phyloP scores from a whole-genome alignment of 2,888 invertebrate species.

The Clusia tigrina region DNA sequence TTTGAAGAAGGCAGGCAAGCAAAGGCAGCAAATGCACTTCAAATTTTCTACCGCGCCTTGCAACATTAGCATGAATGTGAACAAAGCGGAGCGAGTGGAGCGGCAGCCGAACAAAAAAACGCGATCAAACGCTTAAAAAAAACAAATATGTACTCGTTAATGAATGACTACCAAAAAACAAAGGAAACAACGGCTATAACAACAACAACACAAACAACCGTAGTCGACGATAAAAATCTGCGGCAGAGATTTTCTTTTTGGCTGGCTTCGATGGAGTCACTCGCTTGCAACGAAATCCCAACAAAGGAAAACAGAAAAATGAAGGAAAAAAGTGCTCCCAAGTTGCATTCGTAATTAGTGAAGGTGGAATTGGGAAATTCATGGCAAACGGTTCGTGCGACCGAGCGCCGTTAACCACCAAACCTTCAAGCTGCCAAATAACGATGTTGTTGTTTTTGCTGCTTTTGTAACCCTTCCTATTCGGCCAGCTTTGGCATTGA shows the following conservation, averaged over 20 bases:
- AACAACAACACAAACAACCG: too few relatives aligned
- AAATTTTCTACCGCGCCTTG: not conserved
- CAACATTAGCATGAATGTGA: constrained; percentile 5
- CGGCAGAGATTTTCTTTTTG: not conserved
- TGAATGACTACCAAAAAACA: constrained; percentile 3
- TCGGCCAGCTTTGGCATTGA: not conserved
- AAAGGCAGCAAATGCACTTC: not conserved
- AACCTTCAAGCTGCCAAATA: not conserved
- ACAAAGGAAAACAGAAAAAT: not conserved
- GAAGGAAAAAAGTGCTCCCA: not conserved
- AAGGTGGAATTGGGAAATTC: constrained; percentile 4
- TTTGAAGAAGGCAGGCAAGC: not conserved
- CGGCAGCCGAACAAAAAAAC: too few relatives aligned
- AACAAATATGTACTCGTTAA: not conserved
- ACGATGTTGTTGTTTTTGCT: not conserved
- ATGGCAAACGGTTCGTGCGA: not conserved
- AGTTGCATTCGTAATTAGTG: constrained; percentile 6
- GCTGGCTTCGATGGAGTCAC: not conserved
- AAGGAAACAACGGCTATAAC: too few relatives aligned
- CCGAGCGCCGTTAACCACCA: not conserved
- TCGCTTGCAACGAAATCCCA: constrained; percentile 1
- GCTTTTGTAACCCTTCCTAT: not conserved
- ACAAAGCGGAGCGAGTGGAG: too few relatives aligned
- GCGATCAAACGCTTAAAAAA: not conserved
- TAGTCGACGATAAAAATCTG: not conserved